Conservation (phyloP, 2,888 invertebrate genomes). For the Ennomos erosarius region DNA sequence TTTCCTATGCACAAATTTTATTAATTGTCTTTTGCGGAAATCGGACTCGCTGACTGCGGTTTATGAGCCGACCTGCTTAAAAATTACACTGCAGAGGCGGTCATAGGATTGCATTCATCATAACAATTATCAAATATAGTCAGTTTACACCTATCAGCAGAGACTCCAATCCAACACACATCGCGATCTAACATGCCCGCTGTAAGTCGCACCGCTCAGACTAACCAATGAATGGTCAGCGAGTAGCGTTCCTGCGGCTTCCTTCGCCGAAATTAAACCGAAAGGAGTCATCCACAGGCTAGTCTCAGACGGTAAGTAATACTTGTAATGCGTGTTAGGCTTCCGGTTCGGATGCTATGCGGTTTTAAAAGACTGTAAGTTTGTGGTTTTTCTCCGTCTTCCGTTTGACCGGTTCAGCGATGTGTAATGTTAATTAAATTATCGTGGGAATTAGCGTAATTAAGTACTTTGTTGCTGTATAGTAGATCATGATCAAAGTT, state of each 20-base stretch:
- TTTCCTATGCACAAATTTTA: too few species aligned
- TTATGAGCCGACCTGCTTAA: too few species aligned
- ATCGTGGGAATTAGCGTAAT: slow-evolving; percentile 1
- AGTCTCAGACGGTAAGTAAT: slow-evolving; percentile 23
- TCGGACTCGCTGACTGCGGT: too few species aligned
- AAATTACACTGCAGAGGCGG: too few species aligned
- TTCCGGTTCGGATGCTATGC: slow-evolving; percentile 14
- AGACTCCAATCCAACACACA: too few species aligned
- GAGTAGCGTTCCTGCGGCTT: slow-evolving; percentile 59
- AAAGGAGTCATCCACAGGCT: slow-evolving; percentile 35
- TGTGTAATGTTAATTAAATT: slow-evolving; percentile 1
- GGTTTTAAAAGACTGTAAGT: slow-evolving; percentile 13
- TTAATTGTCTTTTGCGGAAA: too few species aligned
- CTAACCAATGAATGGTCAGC: slow-evolving; percentile 26
- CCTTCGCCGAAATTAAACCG: slow-evolving; percentile 61
- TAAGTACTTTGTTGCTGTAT: too few species aligned
- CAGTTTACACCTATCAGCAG: too few species aligned
- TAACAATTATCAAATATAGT: too few species aligned
- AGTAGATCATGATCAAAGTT: too few species aligned
- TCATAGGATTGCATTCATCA: too few species aligned
- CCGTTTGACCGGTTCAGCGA: slow-evolving; percentile 7
- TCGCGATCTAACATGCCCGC: slow-evolving; percentile 22
- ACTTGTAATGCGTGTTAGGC: slow-evolving; percentile 18
- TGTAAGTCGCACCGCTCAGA: slow-evolving; percentile 38
- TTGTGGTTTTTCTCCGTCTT: slow-evolving; percentile 7